phyloP scores from a whole-genome alignment of 2,113 vertebrate genomes.

The Lophotis ruficrista region DNA sequence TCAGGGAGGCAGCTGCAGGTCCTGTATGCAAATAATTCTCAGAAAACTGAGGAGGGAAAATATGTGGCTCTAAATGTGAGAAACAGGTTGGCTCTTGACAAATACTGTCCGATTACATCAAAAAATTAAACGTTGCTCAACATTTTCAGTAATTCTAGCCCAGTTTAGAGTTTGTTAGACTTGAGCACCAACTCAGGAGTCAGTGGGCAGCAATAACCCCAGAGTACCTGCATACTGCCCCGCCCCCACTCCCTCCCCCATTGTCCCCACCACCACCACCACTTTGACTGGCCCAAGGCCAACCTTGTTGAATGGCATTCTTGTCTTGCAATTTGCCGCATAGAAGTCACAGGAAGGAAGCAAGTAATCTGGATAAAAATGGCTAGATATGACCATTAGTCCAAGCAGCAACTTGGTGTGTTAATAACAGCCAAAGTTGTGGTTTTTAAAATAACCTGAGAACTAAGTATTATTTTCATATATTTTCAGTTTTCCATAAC shows the following conservation, averaged over 20 bases:
- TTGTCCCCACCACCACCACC: no score
- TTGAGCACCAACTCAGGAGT: not conserved
- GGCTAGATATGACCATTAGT: not conserved
- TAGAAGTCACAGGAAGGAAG: not conserved
- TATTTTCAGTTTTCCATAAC: not conserved
- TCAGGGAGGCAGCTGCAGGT: not conserved
- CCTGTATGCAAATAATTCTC: not conserved
- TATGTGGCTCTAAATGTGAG: not conserved
- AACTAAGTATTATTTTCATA: not conserved
- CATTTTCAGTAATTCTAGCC: not conserved
- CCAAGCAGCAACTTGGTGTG: not conserved
- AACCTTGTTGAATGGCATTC: not conserved
- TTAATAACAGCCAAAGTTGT: not conserved
- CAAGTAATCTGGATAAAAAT: not conserved
- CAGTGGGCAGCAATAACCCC: fast-evolving
- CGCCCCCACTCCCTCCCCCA: no score
- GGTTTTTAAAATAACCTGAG: not conserved
- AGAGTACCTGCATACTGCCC: not conserved
- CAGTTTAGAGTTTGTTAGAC: not conserved
- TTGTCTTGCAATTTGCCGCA: not conserved
- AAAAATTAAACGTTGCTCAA: not conserved
- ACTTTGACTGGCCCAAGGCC: not conserved
- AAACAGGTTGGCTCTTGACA: not conserved
- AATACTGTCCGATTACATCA: not conserved
- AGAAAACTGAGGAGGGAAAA: not conserved